These are phyloP conservation scores for Dinocampus coccinellae DNA, from an alignment of 2,888 invertebrate species.

Conservation along the genomic window DNA sequence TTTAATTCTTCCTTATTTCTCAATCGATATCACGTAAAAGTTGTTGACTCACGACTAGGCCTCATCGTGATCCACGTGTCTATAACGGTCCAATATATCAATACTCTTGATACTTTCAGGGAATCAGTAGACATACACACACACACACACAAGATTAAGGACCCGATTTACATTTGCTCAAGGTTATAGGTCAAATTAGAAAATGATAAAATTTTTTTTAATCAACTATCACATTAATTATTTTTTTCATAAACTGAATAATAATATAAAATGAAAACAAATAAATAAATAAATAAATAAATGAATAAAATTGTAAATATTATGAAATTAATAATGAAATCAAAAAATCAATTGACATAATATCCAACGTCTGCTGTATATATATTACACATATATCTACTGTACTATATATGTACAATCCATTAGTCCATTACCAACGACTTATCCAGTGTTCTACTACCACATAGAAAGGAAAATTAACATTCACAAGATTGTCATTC, in stretches of 20 bases:
- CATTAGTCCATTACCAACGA: constrained; percentile 43
- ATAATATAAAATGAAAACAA: neutral
- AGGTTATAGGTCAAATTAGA: constrained; percentile 37
- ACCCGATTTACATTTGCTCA: constrained; percentile 39
- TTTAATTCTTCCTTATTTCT: constrained; percentile 19
- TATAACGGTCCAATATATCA: constrained; percentile 22
- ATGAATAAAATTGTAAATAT: no score
- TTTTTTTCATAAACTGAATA: neutral
- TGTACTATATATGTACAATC: no score
- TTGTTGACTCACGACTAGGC: constrained; percentile 29
- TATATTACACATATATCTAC: constrained; percentile 31
- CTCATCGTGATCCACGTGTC: constrained; percentile 32
- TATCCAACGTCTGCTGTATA: constrained; percentile 4
- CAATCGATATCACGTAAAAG: constrained; percentile 9
- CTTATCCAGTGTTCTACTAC: constrained; percentile 40
- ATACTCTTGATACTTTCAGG: constrained; percentile 23
- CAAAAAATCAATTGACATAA: neutral
- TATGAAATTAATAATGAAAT: neutral
- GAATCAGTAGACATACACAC: neutral
- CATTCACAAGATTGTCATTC: constrained; percentile 26
- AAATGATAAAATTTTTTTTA: neutral
- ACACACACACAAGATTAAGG: neutral
- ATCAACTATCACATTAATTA: no score
- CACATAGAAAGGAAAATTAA: neutral
- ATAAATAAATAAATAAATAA: no score